A percentile compares a stretch with the other conserved stretches of the same genome.
These are phyloP conservation scores for Venusia cambrica DNA, from an alignment of 2,888 invertebrate genomes.

Conservation along the genomic window DNA sequence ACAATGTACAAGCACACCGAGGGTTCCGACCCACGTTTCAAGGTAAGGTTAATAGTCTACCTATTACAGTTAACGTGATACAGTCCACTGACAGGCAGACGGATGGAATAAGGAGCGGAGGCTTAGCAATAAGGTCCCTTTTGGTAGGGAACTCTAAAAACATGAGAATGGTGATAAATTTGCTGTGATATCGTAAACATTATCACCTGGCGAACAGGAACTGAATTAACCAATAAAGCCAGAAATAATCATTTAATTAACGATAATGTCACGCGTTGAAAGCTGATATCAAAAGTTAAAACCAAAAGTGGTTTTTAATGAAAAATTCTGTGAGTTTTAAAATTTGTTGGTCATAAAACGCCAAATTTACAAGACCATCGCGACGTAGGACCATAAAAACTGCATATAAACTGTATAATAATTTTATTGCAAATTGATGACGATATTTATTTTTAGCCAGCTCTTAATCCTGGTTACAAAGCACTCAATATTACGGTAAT, in stretches of 20 bases:
- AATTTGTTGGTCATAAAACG: conserved; percentile 49
- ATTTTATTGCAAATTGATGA: conserved; percentile 55
- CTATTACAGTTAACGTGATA: too few species aligned
- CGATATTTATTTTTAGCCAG: conserved; percentile 42
- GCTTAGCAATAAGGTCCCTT: too few species aligned
- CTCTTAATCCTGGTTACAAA: conserved; percentile 32
- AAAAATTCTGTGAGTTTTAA: conserved; percentile 41
- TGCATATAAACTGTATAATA: conserved; percentile 46
- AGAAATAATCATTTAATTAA: conserved; percentile 26
- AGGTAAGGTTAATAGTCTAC: too few species aligned
- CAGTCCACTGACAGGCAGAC: too few species aligned
- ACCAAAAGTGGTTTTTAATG: conserved; percentile 33
- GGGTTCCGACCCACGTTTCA: too few species aligned
- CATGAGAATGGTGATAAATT: conserved; percentile 9
- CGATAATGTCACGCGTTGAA: conserved; percentile 26
- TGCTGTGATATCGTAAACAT: conserved; percentile 12
- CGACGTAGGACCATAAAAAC: conserved; percentile 48
- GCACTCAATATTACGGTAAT: conserved; percentile 12
- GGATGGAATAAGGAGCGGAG: too few species aligned
- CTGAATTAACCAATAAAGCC: conserved; percentile 24
- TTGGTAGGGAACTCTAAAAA: too few species aligned
- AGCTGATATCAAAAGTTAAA: conserved; percentile 26
- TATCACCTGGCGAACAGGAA: conserved; percentile 25
- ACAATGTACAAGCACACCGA: too few species aligned
- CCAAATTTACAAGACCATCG: conserved; percentile 56